Conservation (phyloP, 1,140 invertebrate genomes). For the Drosophila kurseongensis region DNA sequence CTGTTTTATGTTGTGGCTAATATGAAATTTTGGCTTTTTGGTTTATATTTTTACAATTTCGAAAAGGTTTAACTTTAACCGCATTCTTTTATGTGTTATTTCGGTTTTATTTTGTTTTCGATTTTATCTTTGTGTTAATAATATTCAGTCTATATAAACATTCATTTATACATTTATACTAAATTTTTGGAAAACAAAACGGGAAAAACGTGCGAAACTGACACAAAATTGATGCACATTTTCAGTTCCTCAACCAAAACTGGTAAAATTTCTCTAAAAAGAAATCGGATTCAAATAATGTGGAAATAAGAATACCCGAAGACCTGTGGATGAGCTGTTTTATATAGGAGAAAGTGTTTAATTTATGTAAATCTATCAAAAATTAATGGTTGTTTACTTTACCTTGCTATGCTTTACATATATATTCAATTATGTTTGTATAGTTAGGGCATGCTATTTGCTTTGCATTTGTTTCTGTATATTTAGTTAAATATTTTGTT, state of each 20-base stretch:
- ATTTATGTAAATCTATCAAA: constrained; percentile 78
- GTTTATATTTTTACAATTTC: constrained; percentile 51
- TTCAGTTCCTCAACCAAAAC: constrained; percentile 68
- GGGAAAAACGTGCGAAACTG: constrained; percentile 23
- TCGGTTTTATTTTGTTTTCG: constrained; percentile 21
- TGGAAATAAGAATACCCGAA: constrained; percentile 16
- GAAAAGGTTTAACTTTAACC: constrained; percentile 35
- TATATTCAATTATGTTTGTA: constrained; percentile 25
- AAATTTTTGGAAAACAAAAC: constrained; percentile 56
- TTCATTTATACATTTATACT: constrained; percentile 78
- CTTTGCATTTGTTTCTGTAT: constrained; percentile 49
- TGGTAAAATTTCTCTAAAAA: constrained; percentile 46
- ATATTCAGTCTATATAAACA: constrained; percentile 84
- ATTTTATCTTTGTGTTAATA: constrained; percentile 69
- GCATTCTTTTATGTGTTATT: constrained; percentile 40
- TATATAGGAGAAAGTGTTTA: constrained; percentile 17
- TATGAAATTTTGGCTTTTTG: constrained; percentile 44
- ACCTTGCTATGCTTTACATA: constrained; percentile 26
- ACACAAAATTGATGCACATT: constrained; percentile 46
- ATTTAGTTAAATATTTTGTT: constrained; percentile 62
- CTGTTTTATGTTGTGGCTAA: constrained; percentile 58
- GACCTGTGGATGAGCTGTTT: constrained; percentile 15
- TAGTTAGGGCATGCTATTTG: constrained; percentile 34
- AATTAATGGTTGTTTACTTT: constrained; percentile 64
- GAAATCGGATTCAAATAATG: constrained; percentile 29